These are phyloP conservation scores for Nycteola revayana DNA, from an alignment of 2,888 invertebrate species.

Conservation along the genomic window DNA sequence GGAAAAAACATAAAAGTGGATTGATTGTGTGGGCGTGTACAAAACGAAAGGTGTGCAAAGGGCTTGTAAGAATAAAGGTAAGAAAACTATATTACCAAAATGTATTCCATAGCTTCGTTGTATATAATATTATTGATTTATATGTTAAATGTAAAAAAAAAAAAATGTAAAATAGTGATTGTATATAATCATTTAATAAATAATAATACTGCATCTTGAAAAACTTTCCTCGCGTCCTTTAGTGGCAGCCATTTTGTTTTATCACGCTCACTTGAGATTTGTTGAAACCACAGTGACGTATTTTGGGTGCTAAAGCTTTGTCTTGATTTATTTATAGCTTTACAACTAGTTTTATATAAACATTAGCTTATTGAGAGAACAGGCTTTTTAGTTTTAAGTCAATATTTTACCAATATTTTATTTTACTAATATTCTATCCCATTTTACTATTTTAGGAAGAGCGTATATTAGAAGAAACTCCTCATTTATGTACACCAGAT, in stretches of 20 bases:
- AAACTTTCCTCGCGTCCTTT: conserved; percentile 7
- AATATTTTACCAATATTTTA: no score
- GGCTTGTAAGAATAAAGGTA: conserved; percentile 7
- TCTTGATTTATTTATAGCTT: no score
- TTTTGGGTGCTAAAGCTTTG: conserved; percentile 7
- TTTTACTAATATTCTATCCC: no score
- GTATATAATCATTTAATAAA: no score
- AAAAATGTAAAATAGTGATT: no score
- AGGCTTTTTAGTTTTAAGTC: no score
- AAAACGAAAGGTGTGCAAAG: conserved; percentile 8
- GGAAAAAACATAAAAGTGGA: conserved; percentile 8
- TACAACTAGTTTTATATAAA: no score
- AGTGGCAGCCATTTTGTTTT: conserved; percentile 7
- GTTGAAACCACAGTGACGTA: conserved; percentile 5
- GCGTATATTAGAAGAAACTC: conserved; percentile 1
- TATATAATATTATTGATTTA: conserved; percentile 8
- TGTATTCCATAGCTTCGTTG: conserved; percentile 7
- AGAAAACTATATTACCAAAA: conserved; percentile 9
- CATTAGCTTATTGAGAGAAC: no score
- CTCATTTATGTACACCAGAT: conserved; percentile 6
- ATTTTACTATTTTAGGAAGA: neutral
- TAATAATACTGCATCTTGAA: no score
- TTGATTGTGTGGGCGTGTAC: conserved; percentile 9
- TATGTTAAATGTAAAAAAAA: no score
- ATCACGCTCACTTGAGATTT: conserved; percentile 6